These are phyloP conservation scores for Callimorpha dominula DNA, from an alignment of 2,888 invertebrate genomes.

Conservation along the genomic window DNA sequence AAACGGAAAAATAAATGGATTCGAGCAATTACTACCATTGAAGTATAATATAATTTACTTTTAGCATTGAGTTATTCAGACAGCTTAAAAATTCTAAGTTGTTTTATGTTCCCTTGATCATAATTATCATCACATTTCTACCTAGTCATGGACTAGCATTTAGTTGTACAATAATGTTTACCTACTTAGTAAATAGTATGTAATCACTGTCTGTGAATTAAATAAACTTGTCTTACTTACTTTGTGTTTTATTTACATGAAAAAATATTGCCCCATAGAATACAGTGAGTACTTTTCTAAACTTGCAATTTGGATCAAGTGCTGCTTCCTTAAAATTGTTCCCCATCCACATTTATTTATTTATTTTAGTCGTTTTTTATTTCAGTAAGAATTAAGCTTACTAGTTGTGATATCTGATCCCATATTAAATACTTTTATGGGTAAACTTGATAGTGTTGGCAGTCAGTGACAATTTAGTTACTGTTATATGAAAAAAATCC, in stretches of 20 bases:
- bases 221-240: constrained; percentile 39
- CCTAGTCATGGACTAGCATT: constrained; percentile 61
- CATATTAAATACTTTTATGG: too few relatives aligned
- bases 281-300: too few relatives aligned
- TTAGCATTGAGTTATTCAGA: neutral
- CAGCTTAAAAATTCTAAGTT: neutral
- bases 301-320: too few relatives aligned
- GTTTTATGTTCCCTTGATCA: neutral
- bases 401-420: too few relatives aligned
- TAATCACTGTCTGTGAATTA: constrained; percentile 50
- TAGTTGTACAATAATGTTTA: constrained; percentile 46
- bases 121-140: constrained; percentile 24
- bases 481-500: too few relatives aligned
- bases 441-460: too few relatives aligned
- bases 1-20: neutral
- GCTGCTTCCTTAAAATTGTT: too few relatives aligned
- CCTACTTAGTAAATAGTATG: constrained; percentile 52
- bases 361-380: too few relatives aligned
- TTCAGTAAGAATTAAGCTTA: too few relatives aligned
- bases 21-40: neutral
- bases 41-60: neutral
- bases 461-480: too few relatives aligned
- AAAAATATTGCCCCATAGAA: neutral
- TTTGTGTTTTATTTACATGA: constrained; percentile 1
- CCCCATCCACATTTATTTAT: too few relatives aligned